Evolutionary conservation across 2,113 vertebrate genomes (phyloP).

Genomic region (Bagarius yarrelli): DNA sequence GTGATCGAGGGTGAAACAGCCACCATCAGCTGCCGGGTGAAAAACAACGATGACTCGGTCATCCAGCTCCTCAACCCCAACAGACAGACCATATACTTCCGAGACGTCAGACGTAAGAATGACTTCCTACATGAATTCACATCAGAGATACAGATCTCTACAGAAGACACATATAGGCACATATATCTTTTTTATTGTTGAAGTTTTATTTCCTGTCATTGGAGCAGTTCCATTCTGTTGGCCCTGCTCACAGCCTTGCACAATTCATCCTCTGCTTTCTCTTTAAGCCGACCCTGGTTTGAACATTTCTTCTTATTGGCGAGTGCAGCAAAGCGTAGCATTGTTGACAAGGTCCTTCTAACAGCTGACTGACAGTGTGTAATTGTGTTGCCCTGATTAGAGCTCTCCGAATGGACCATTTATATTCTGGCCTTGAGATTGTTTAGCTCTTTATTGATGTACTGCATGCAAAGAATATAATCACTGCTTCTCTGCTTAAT

Average conservation of each 20-base stretch:
- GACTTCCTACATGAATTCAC: slow-evolving; percentile 75
- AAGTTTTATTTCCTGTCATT: background rate
- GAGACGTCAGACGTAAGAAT: slow-evolving; percentile 91
- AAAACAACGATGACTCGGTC: slow-evolving; percentile 93
- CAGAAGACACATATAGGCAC: background rate
- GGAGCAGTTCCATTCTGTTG: background rate
- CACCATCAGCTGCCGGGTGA: slow-evolving; percentile 78
- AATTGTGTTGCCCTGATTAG: slow-evolving; percentile 56
- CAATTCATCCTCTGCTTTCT: slow-evolving; percentile 15
- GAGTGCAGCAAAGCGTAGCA: slow-evolving; percentile 49
- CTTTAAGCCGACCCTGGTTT: background rate
- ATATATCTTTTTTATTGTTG: background rate
- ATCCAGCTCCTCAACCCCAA: slow-evolving; percentile 99
- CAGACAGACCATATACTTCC: slow-evolving; percentile 91
- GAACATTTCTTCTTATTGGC: slow-evolving; percentile 43
- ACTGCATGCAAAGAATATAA: slow-evolving; percentile 59
- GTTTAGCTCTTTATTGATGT: slow-evolving; percentile 38
- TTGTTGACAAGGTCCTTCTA: slow-evolving; percentile 55
- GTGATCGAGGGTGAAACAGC: slow-evolving; percentile 77
- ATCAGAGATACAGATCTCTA: slow-evolving; percentile 14
- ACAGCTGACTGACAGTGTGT: slow-evolving; percentile 53
- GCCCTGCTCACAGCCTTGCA: background rate
- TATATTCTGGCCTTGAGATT: slow-evolving; percentile 52
- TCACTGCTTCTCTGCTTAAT: slow-evolving; percentile 69
- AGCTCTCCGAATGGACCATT: slow-evolving; percentile 45